Base-by-base conservation (phyloP, 2,113 vertebrate genomes). In the Saguinus midas region DNA sequence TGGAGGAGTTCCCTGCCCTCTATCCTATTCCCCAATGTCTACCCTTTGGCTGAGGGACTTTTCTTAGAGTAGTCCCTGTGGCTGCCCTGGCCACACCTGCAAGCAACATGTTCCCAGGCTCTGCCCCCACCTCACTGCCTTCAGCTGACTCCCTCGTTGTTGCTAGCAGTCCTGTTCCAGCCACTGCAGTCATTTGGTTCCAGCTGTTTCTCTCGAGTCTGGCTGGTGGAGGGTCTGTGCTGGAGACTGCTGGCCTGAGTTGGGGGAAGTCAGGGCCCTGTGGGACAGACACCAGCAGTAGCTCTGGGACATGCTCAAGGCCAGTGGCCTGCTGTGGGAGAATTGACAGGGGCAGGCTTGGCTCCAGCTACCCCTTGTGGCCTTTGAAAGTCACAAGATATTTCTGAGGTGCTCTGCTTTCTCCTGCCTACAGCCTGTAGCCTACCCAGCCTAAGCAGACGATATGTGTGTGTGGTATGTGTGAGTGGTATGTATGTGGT, bases 121-220 rank as follows among this genome's bases (percentile, higher is more conserved):
- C 78, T 92, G 78, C 70, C 68, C 14, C 68, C 40, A 21, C n/a
- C n/a, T 87, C 8, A 1, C 25, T 79, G 45, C 85, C 70, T 70
- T 95, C 40, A 14, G 57, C 55, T n/a, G n/a, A 94, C 73, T 68
- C 75, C 70, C 32, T 87, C 18, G 0, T 45, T 55, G 40, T 78
- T 88, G 18, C 86, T 78, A 79, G 75, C 76, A 37, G 18, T 80
- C 64, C 40, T 43, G 57, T 89, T 94, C 25, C 20, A 94, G 87
- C 17, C 9, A 1, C 83, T 92, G 86, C 32, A 85, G 78, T 94
- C 64, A 35, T 84, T 95, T n/a, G 87, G 80, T 76, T 90, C 92
- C 87, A 97, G 87, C 83, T 96, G 48, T 86, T 93, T 87, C 90
- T 66, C 83, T 12, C 89, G 32, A 61, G 85, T 52, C 52, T 75